Base-by-base conservation (phyloP, 2,888 invertebrate species). In the Euplagia quadripunctaria region DNA sequence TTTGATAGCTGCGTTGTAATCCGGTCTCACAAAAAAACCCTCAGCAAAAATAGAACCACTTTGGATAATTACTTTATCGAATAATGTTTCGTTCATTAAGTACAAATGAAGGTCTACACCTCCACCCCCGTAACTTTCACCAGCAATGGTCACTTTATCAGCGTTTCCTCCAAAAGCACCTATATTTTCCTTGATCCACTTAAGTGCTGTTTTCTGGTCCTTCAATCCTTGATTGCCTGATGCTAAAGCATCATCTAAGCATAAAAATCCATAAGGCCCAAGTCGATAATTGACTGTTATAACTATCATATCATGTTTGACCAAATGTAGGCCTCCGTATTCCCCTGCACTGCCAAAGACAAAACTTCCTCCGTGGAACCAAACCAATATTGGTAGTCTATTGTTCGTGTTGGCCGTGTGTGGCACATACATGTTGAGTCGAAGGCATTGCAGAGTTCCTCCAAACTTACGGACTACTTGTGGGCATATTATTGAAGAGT, bases 241-340 rank as follows among this genome's bases (percentile, higher is more conserved):
- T 16, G 91, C 85, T 12, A 85, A 82, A 1, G 89, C 84, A 5
- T 88, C 87, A 46, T 91, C 86, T 2, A 92, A 83, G 70, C 94
- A 94, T 68, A 94, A 85, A 76, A 94, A 94, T 0, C 94, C 94
- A 14, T 93, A 94, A 4, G 92, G 91, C 0, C 94, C 94, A 12
- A 93, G 80, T 72, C 94, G 87, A 71, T 93, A 94, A 70, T 94
- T 94, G 0, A 83, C 85, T 46, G 87, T 87, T 9, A 90, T 74
- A 0, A 94, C 85, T 4, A 94, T 88, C 8, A 94, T 82, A 41
- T 87, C 85, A 17, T 91, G 87, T 79, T 85, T 80, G 66, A 86
- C 84, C 70, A 92, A 85, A 84, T 89, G 89, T 79, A 86, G 88
- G 17, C 91, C 89, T 4, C 88, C 91, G 55, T 89, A 90, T 74